Evolutionary conservation across 2,888 invertebrate species (phyloP).

Genomic region (Phyllotreta striolata): DNA sequence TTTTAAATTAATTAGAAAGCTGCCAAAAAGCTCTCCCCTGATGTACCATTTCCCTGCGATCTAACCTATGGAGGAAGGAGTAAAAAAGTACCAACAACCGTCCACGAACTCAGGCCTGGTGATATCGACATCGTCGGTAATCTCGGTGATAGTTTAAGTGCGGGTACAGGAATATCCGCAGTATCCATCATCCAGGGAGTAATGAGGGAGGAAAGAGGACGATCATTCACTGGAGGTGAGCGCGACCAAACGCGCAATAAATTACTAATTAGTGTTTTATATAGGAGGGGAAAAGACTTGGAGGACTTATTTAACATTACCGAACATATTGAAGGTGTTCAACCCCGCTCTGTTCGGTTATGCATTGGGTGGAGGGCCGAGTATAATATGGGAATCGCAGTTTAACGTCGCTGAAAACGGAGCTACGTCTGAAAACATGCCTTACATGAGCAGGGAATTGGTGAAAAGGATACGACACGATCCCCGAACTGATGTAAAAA

Average conservation of each 20-base stretch:
- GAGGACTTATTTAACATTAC: slow-evolving; percentile 65
- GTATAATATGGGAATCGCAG: slow-evolving; percentile 60
- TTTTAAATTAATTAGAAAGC: too few species aligned
- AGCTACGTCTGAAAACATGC: slow-evolving; percentile 67
- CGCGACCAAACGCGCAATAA: not conserved
- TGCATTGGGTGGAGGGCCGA: slow-evolving; percentile 63
- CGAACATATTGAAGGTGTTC: slow-evolving; percentile 70
- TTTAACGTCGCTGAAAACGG: slow-evolving; percentile 70
- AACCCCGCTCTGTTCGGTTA: slow-evolving; percentile 72
- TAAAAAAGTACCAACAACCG: slow-evolving; percentile 65
- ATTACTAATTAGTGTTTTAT: slow-evolving; percentile 15
- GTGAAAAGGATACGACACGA: slow-evolving; percentile 65
- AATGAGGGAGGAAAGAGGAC: slow-evolving; percentile 48
- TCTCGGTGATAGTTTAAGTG: slow-evolving; percentile 75
- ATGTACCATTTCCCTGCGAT: slow-evolving; percentile 64
- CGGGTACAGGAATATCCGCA: slow-evolving; percentile 72
- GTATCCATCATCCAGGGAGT: slow-evolving; percentile 24
- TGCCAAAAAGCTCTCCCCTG: slow-evolving; percentile 10
- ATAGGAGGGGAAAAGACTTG: slow-evolving; percentile 65
- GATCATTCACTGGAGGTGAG: slow-evolving; percentile 47
- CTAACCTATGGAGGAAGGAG: slow-evolving; percentile 53
- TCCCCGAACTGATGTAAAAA: slow-evolving; percentile 64
- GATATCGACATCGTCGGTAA: slow-evolving; percentile 75
- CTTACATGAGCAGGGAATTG: slow-evolving; percentile 66
- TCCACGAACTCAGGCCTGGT: slow-evolving; percentile 72